Evolutionary conservation across 2,113 vertebrate species (phyloP), one percentile per base, ranked within the genome.

Genomic region (Platanista minor): DNA sequence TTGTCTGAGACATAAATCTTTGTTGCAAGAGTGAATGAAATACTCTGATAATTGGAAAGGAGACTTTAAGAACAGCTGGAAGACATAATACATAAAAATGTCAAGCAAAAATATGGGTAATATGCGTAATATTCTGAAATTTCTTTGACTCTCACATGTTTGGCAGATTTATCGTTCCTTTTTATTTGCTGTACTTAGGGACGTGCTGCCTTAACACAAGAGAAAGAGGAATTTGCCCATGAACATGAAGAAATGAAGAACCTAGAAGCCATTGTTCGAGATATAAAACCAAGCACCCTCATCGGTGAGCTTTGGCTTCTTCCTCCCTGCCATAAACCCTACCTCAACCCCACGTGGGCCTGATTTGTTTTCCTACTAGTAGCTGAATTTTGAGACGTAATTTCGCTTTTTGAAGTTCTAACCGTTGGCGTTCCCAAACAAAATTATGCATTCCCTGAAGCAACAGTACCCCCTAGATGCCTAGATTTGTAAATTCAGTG

Each of bases 211-310:
- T 97, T 99, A 98, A 99, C 99, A 33, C 82, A 98, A 31, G 99
- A 99, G 98, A 99, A 99, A 94, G 95, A 99, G 87, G 98, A 80
- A 86, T 99, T 99, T 98, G 99, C 99, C 90, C 99, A 99, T 0
- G 98, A 99, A 84, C 99, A 99, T 80, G 67, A 91, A 36, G 99
- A 99, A 97, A 99, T 99, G 99, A 99, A 97, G 97, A 99, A 97
- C 39, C 98, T 99, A 85, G 99, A 99, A 98, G 99, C 99, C 46
- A 98, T 99, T 82, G 99, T 99, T 74, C 98, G 75, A 97, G 97
- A 99, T 52, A 98, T 99, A 97, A 99, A 99, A 96, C 99, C 99
- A 0, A 99, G 99, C 0, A 99, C 98, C 29, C 99, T 99, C 90
- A 99, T 99, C 98, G 99, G 99, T 99, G 99, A 98, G 61, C 66